Percentiles rank a stretch among this genome's conserved stretches.
Conservation (phyloP, 1,140 invertebrate genomes). For the Theocolax elegans region DNA sequence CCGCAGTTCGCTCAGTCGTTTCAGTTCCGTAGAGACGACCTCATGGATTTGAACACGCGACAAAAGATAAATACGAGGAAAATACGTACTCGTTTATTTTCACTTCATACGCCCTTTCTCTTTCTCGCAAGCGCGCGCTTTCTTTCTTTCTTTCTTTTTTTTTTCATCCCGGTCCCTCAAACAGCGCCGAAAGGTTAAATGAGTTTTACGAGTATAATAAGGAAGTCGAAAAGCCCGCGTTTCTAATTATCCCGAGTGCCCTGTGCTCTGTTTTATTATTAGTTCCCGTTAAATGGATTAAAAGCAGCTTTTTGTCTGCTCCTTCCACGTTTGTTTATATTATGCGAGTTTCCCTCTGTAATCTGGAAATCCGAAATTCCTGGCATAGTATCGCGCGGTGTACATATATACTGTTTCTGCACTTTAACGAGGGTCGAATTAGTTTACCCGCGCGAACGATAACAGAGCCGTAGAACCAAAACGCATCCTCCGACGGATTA, state of each 20-base stretch:
- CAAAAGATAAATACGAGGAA: background rate
- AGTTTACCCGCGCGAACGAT: slow-evolving; percentile 32
- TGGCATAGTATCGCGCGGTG: background rate
- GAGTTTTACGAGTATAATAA: slow-evolving; percentile 15
- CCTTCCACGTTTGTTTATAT: slow-evolving; percentile 16
- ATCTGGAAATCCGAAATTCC: slow-evolving; percentile 20
- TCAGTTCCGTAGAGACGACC: too few relatives aligned
- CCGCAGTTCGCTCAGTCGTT: too few relatives aligned
- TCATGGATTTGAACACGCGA: too few relatives aligned
- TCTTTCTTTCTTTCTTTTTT: background rate
- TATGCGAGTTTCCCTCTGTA: slow-evolving; percentile 7
- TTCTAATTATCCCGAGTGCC: slow-evolving; percentile 22
- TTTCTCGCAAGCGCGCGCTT: background rate
- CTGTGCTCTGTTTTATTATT: slow-evolving; percentile 11
- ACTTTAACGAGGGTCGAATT: slow-evolving; percentile 40
- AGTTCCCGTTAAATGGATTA: slow-evolving; percentile 28
- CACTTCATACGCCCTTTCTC: background rate
- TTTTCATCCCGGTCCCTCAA: background rate
- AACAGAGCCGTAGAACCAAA: slow-evolving; percentile 22
- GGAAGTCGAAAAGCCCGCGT: background rate
- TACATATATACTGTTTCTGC: background rate
- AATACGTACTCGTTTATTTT: background rate
- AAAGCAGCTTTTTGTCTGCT: slow-evolving; percentile 2
- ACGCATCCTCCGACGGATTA: slow-evolving; percentile 30
- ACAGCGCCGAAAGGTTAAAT: background rate